These are phyloP conservation scores for Encarsia formosa DNA, from an alignment of 2,888 invertebrate species.

Conservation along the genomic window DNA sequence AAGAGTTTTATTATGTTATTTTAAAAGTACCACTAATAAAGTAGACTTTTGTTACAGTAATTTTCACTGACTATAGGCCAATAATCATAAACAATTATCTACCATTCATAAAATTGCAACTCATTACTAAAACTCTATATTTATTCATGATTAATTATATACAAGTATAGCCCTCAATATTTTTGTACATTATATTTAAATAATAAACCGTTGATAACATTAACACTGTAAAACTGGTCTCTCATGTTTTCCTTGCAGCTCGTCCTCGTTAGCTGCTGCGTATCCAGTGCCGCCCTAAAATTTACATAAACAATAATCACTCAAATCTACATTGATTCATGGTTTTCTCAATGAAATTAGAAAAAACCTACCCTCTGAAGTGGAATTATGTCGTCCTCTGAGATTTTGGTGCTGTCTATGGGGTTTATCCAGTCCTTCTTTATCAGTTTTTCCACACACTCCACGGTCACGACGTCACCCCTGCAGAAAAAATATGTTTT, in stretches of 20 bases:
- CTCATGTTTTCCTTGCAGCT: conserved; percentile 78
- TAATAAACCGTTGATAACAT: too few relatives aligned
- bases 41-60: too few relatives aligned
- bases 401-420: conserved; percentile 75
- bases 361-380: conserved; percentile 70
- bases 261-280: conserved; percentile 76
- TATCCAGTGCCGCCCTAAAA: conserved; percentile 92
- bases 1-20: too few relatives aligned
- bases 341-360: background rate
- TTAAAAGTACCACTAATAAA: too few relatives aligned
- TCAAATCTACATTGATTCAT: background rate
- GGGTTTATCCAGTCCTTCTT: conserved; percentile 97
- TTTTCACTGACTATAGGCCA: too few relatives aligned
- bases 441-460: conserved; percentile 93
- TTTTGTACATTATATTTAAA: too few relatives aligned
- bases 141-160: too few relatives aligned
- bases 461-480: conserved; percentile 92
- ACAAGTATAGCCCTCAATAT: too few relatives aligned
- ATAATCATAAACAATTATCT: too few relatives aligned
- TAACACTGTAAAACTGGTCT: conserved; percentile 81
- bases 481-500: conserved; percentile 56
- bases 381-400: conserved; percentile 87
- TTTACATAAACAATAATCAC: too few relatives aligned
- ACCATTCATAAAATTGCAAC: too few relatives aligned
- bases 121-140: too few relatives aligned